Base-by-base conservation (phyloP, 64 coral and sea anemone species). In the Hydrozoanthus tunicans region DNA sequence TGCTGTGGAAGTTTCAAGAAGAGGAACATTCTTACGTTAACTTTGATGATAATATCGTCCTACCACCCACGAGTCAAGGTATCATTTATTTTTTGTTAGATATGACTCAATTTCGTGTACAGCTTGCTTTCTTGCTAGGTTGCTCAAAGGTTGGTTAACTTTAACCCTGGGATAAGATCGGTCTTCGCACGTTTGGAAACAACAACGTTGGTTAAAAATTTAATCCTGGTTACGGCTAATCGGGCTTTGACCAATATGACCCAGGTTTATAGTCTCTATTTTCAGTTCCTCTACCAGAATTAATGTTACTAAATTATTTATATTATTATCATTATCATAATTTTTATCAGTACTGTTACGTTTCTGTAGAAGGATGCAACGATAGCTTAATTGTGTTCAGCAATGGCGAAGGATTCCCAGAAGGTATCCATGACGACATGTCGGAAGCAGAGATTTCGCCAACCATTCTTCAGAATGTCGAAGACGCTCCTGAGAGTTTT, bases 11-110 rank as follows among this genome's bases (percentile, higher is more conserved):
- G 62, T 90, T 99, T 80, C 89, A 99, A 76, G 86, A 96, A 24
- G 80, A 90, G 9, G 94, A 95, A 5, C 89, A 90, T 6, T 83
- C 97, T 9, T 99, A 99, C 77, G 97, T 99, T 5, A 99, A 99
- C 76, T 79, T 99, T 53, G 97, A 95, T 5, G 92, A 83, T 51
- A 90, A 89, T 14, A 63, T 94, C 13, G 82, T 43, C 7, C 70
- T 97, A 17, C 95, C 95, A 3, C 95, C 95, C 6, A 92, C 91
- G 23, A 80, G 62, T 77, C 80, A 93, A 90, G 92, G 92, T 93
- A 74, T 9, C 25, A 32, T 6, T 9, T 9, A 10, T 11, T 9
- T 51, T 11, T 13, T 32, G 3, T 43, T 43, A 74, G 5, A 76
- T 9, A 4, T 11, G 26, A 7, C 20, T 3, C 9, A 25, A 15